Evolutionary conservation across 2,797 vertebrate species (phyloP).

Genomic region (Acipenser oxyrinchus): DNA sequence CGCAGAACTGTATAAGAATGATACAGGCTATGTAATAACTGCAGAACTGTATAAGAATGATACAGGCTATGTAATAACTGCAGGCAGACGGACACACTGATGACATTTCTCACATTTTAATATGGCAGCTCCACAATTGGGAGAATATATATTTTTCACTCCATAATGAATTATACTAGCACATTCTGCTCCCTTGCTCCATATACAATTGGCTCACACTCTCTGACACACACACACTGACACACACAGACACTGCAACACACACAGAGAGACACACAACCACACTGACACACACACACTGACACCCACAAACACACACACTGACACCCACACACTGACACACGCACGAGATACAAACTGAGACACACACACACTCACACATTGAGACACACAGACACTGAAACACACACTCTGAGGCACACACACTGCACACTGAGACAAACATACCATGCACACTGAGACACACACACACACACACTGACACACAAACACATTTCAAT

Average conservation of each 20-base stretch:
- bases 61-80: too few relatives aligned
- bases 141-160: too few relatives aligned
- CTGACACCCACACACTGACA: constrained; percentile 3
- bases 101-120: too few relatives aligned
- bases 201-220: too few relatives aligned
- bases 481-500: constrained; percentile 4
- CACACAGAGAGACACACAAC: constrained; percentile 30
- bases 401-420: constrained; percentile 22
- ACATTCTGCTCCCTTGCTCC: too few relatives aligned
- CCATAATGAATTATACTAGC: too few relatives aligned
- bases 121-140: too few relatives aligned
- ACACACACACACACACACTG: constrained; percentile 7
- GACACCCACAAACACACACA: not conserved
- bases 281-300: not conserved
- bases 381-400: constrained; percentile 28
- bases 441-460: not conserved
- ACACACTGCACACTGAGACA: constrained; percentile 16
- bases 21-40: too few relatives aligned
- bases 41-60: too few relatives aligned
- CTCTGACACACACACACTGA: not conserved
- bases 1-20: too few relatives aligned
- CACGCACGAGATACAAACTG: constrained; percentile 6
- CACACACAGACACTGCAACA: constrained; percentile 13
- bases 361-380: constrained; percentile 25
- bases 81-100: too few relatives aligned